These are phyloP conservation scores for Smutsia gigantea DNA, from an alignment of 2,797 vertebrate species.

Conservation along the genomic window DNA sequence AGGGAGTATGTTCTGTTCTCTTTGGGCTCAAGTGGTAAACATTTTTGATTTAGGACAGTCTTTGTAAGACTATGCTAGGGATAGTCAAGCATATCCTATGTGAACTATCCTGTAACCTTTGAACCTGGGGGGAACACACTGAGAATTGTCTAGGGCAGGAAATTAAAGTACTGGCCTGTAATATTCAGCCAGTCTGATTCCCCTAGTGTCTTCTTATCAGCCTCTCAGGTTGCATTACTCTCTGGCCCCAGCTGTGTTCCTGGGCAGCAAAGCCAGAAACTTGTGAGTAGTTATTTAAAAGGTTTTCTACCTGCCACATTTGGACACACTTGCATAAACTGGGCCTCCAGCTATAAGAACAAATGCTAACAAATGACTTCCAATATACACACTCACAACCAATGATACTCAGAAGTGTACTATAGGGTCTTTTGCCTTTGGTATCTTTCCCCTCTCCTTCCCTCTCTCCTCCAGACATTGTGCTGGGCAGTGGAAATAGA, in stretches of 20 bases:
- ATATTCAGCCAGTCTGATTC: background rate
- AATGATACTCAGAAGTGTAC: background rate
- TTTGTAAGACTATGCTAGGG: background rate
- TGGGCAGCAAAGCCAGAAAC: constrained; percentile 1
- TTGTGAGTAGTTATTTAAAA: background rate
- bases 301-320: background rate
- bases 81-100: background rate
- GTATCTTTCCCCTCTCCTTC: background rate
- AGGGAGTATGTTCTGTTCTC: constrained; percentile 2
- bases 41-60: constrained; percentile 5
- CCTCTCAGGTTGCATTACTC: background rate
- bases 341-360: background rate
- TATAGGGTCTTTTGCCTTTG: background rate
- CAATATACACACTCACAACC: background rate
- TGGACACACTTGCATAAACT: background rate
- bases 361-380: background rate
- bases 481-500: background rate
- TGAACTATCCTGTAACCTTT: background rate
- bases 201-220: background rate
- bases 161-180: background rate
- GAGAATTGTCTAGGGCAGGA: constrained; percentile 41
- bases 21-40: background rate
- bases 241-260: background rate
- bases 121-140: background rate
- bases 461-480: background rate